Evolutionary conservation across 2,113 vertebrate genomes (phyloP), one percentile per base, ranked within the genome.

Genomic region (Engystomops pustulosus): DNA sequence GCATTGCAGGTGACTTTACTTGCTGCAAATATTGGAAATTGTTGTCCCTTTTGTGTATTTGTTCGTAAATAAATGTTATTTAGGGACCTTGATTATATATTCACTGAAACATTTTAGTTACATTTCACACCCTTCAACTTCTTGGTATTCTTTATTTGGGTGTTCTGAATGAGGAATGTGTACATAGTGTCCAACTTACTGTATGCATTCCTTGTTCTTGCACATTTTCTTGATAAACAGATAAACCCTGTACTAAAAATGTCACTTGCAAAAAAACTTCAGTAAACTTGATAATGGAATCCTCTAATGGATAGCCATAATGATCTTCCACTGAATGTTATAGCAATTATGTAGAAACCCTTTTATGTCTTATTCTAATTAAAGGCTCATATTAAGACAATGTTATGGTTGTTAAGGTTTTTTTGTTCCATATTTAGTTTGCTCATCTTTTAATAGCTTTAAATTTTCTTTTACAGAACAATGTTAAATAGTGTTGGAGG

Each of bases 381-480:
- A 49, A 49, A 3, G 1, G 41, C 38, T 45, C 38, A 25, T 49
- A 49, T 6, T 74, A 74, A 49, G 25, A 27, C 69, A 47, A 17
- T 47, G 41, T 74, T 74, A 49, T 18, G 8, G 25, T 71, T 36
- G n/a, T 71, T 71, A 71, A 44, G 23, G 25, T 47, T 58, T 78
- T 51, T n/a, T 38, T n/a, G 32, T 77, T 58, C 45, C 34, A 38
- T 23, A 77, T 77, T 77, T 58, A 23, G 32, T 53, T 58, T 77
- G 27, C 53, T 34, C 74, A 77, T 77, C 11, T 78, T 55, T 12
- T 15, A 41, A 14, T 55, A 41, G 51, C 51, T 38, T 60, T 36
- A 76, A 17, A 51, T 84, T 30, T 32, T 23, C 12, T 27, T 84
- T 58, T 76, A 76, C 49, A 65, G 32, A 36, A 47, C 34, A 84